Evolutionary conservation across 2,888 invertebrate species (phyloP), one percentile per base, ranked within the genome.

Genomic region (Apotomis turbidana): DNA sequence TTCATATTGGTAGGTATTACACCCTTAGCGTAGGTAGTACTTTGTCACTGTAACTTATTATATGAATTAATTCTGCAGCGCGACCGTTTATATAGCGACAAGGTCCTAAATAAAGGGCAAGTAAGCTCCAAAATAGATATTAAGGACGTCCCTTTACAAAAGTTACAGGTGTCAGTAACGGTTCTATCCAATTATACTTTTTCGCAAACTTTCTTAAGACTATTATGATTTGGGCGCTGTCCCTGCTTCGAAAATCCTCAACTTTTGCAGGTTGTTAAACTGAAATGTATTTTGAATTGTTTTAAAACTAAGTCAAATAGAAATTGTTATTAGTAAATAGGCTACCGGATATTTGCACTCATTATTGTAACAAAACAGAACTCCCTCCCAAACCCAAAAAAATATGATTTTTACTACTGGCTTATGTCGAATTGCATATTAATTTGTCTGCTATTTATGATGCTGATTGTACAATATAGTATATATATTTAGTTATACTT

Each of bases 141-240:
- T 51, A 54, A 62, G 71, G 71, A 15, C 60, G 52, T 4, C 49
- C 51, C 51, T 57, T 71, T 71, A 57, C 41, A 61, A 64, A 71
- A 71, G 71, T 72, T 63, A 52, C 72, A 72, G 72, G 72, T 72
- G 72, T 38, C 57, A 46, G 58, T 59, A 58, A 54, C 62, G 68
- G 54, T 58, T 58, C 52, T 27, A 72, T 68, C 72, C 72, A 72
- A 72, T 72, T 72, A 72, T 54, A 68, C 52, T 71, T 62, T 57
- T 68, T 63, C 44, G 68, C 59, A 46, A 46, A 72, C 58, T 52
- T 68, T 72, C 58, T 36, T 68, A 59, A 68, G 61, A 68, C 68
- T 72, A 51, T 71, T 71, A 71, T 71, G 44, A 61, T 71, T 67
- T 64, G 61, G 62, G 44, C 46, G 46, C 52, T 13, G 63, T 13